Evolutionary conservation across 1,140 invertebrate species (phyloP).

Genomic region (Neodiprion virginianus): DNA sequence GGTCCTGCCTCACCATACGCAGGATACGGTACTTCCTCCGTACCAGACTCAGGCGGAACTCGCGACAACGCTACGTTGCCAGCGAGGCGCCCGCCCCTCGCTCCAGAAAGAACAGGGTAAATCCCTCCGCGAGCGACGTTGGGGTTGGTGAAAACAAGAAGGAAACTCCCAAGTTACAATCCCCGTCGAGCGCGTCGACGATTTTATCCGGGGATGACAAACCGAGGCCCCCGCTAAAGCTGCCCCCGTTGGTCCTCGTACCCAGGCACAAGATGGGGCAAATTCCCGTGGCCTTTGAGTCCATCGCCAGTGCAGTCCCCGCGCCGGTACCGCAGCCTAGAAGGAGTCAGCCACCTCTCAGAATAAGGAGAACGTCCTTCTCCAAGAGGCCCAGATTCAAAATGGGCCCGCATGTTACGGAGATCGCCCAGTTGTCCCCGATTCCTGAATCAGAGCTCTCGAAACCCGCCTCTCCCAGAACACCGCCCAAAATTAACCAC

Average conservation of each 20-base stretch:
- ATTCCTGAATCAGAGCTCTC: constrained; percentile 77
- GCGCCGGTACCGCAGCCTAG: constrained; percentile 26
- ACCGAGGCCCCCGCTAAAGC: constrained; percentile 42
- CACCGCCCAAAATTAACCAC: constrained; percentile 50
- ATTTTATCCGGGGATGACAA: background rate
- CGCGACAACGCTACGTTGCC: constrained; percentile 35
- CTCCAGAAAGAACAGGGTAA: constrained; percentile 40
- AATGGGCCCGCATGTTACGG: constrained; percentile 53
- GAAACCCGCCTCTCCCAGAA: constrained; percentile 72
- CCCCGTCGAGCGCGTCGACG: constrained; percentile 33
- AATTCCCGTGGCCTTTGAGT: constrained; percentile 10
- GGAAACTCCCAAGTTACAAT: constrained; percentile 52
- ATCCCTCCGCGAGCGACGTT: constrained; percentile 34
- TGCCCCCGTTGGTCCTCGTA: constrained; percentile 29
- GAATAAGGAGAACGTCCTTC: constrained; percentile 42
- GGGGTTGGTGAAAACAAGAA: constrained; percentile 30
- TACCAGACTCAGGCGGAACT: constrained; percentile 44
- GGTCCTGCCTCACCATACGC: constrained; percentile 46
- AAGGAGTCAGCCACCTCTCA: constrained; percentile 41
- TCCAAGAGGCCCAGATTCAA: constrained; percentile 54
- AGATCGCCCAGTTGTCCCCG: constrained; percentile 69
- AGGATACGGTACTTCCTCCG: constrained; percentile 52
- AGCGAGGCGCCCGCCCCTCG: constrained; percentile 22
- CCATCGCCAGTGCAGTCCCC: constrained; percentile 25
- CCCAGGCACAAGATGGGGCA: constrained; percentile 9